phyloP scores from a whole-genome alignment of 1,140 invertebrate species.

The Micrasema minimum region DNA sequence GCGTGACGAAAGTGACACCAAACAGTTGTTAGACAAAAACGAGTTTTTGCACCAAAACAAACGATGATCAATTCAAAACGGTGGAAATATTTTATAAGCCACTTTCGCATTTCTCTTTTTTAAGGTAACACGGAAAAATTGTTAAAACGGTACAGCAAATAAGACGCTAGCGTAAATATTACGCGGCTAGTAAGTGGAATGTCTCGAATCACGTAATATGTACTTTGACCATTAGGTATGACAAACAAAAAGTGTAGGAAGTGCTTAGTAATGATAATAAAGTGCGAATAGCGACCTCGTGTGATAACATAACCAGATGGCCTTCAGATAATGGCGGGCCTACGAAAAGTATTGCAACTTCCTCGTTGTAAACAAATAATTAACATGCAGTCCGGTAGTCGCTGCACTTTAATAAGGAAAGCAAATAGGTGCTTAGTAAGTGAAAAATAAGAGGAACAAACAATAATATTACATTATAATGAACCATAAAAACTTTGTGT shows the following conservation, averaged over 20 bases:
- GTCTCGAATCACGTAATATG: neutral
- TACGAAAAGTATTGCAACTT: constrained; percentile 30
- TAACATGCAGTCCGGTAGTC: constrained; percentile 10
- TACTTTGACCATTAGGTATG: constrained; percentile 3
- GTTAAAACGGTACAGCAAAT: too few species aligned
- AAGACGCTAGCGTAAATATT: too few species aligned
- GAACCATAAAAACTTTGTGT: too few species aligned
- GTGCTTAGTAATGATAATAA: constrained; percentile 1
- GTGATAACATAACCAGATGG: constrained; percentile 23
- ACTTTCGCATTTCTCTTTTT: too few species aligned
- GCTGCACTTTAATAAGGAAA: constrained; percentile 16
- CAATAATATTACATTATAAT: too few species aligned
- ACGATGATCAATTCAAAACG: too few species aligned
- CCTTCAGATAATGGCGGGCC: constrained; percentile 23
- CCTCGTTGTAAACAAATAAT: constrained; percentile 16
- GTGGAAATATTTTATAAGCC: too few species aligned
- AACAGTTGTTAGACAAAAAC: too few species aligned
- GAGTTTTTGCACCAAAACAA: too few species aligned
- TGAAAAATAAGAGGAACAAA: too few species aligned
- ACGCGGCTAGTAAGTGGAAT: neutral
- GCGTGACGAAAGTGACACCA: too few species aligned
- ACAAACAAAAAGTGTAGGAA: constrained; percentile 22
- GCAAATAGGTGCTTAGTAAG: neutral
- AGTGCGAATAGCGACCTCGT: constrained; percentile 6
- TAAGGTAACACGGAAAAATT: too few species aligned